These are phyloP conservation scores for Halcyon malimbica DNA, from an alignment of 2,113 vertebrate species.

Conservation along the genomic window DNA sequence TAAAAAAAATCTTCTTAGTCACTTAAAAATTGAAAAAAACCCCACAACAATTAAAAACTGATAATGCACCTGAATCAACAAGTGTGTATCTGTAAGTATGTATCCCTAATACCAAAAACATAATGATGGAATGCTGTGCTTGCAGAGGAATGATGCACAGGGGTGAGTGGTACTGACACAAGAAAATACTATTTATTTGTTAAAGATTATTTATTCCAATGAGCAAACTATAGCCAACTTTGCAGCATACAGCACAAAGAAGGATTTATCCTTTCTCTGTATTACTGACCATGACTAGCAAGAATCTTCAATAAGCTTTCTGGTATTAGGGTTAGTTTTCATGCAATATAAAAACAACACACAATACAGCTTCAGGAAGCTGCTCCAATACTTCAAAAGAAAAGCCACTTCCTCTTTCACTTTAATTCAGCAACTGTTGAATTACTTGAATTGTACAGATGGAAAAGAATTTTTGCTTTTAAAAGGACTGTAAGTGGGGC, in stretches of 20 bases:
- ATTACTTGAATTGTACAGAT: background rate
- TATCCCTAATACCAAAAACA: background rate
- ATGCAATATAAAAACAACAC: background rate
- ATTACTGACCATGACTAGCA: background rate
- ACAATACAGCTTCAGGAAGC: background rate
- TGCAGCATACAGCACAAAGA: background rate
- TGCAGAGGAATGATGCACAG: background rate
- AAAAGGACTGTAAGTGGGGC: background rate
- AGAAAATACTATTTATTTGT: background rate
- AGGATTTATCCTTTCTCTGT: background rate
- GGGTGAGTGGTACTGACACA: background rate
- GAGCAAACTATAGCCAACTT: background rate
- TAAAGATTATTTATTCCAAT: background rate
- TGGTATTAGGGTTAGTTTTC: background rate
- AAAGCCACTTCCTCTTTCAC: background rate
- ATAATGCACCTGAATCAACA: background rate
- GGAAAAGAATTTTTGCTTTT: background rate
- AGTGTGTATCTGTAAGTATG: background rate
- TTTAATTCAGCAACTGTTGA: background rate
- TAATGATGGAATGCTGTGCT: background rate
- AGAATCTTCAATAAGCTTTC: background rate
- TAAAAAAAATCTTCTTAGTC: background rate
- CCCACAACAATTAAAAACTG: background rate
- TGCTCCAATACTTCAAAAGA: constrained; percentile 8
- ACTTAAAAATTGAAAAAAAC: background rate